These are phyloP conservation scores for Todiramphus chloris DNA, from an alignment of 2,113 vertebrate genomes.

Conservation along the genomic window DNA sequence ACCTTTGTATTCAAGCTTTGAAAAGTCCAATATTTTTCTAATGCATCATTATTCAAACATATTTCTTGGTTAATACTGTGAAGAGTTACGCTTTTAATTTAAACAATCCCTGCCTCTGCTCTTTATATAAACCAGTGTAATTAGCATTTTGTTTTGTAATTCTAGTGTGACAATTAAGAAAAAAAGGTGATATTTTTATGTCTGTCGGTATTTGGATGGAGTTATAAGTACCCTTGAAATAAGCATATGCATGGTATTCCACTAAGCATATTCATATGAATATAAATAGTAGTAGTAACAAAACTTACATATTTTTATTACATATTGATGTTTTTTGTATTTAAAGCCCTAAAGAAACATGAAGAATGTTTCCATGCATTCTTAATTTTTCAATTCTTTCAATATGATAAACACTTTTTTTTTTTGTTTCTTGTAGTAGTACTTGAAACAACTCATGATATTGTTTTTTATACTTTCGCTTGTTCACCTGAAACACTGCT, in stretches of 20 bases:
- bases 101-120: not conserved
- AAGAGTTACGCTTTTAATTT: not conserved
- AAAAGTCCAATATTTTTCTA: not conserved
- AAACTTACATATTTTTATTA: not conserved
- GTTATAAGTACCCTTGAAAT: not conserved
- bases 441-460: not conserved
- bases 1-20: not conserved
- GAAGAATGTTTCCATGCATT: not conserved
- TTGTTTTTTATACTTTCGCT: not conserved
- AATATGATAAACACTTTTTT: not conserved
- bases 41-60: not conserved
- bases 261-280: not conserved
- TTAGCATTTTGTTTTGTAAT: not conserved
- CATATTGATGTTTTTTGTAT: not conserved
- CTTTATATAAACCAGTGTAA: not conserved
- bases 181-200: not conserved
- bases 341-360: not conserved
- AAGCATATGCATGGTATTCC: not conserved
- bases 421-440: not conserved
- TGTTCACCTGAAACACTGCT: constrained; percentile 13
- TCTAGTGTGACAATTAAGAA: not conserved
- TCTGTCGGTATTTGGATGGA: not conserved
- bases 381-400: not conserved
- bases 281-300: not conserved
- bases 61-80: not conserved